These are phyloP conservation scores for Cerceris ruficornis DNA, from an alignment of 2,888 invertebrate genomes.

Conservation along the genomic window DNA sequence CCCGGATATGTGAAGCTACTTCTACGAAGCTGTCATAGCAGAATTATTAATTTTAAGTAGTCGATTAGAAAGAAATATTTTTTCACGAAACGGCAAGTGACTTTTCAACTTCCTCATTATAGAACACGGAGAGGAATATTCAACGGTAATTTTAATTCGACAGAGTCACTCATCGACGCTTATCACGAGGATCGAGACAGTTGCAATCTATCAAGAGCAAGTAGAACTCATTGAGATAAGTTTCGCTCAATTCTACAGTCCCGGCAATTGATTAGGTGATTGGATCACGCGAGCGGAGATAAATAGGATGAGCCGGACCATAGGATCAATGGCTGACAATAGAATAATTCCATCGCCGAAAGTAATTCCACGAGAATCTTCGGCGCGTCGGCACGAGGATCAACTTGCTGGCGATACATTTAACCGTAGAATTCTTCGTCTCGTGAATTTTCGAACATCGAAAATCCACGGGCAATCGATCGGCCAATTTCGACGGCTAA, in stretches of 20 bases:
- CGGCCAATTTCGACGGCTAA: slow-evolving; percentile 2
- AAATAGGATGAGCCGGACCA: slow-evolving; percentile 43
- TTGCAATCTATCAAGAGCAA: slow-evolving; percentile 29
- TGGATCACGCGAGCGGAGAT: slow-evolving; percentile 45
- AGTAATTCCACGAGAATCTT: neutral
- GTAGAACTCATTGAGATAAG: slow-evolving; percentile 53
- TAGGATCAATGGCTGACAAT: slow-evolving; percentile 30
- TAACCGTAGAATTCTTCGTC: neutral
- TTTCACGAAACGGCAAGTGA: too few relatives aligned
- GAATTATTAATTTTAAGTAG: too few relatives aligned
- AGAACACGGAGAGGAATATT: too few relatives aligned
- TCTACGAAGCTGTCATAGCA: too few relatives aligned
- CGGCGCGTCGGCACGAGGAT: too few relatives aligned
- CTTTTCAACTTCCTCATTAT: too few relatives aligned
- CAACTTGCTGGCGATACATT: neutral
- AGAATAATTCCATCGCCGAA: slow-evolving; percentile 32
- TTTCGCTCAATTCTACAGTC: slow-evolving; percentile 46
- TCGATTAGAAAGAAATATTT: too few relatives aligned
- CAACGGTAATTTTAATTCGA: neutral
- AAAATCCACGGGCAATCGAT: neutral
- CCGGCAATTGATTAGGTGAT: slow-evolving; percentile 48
- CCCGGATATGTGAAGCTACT: too few relatives aligned
- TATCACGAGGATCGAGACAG: neutral
- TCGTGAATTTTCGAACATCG: neutral
- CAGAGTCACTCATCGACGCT: neutral